A percentile compares a stretch with the other conserved stretches of the same genome.
phyloP scores from a whole-genome alignment of 2,888 invertebrate species.

The Rotaria magnacalcarata region DNA sequence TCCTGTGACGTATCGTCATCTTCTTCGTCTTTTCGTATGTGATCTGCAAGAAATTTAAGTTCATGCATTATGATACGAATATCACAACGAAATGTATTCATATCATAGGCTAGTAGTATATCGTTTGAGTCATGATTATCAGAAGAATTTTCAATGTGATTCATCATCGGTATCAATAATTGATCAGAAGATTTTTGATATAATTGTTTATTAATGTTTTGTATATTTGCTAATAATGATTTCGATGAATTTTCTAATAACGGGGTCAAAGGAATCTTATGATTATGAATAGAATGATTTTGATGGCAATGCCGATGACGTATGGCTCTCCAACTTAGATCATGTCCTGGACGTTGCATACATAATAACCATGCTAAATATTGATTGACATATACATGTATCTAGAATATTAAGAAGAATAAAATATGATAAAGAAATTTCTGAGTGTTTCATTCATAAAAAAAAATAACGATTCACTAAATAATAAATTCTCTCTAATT shows the following conservation, averaged over 20 bases:
- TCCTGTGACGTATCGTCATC: slow-evolving; percentile 37
- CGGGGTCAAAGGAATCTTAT: not conserved
- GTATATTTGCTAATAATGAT: not conserved
- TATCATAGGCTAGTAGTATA: not conserved
- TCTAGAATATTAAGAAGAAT: not conserved
- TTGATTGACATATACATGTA: slow-evolving; percentile 38
- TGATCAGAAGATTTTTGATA: not conserved
- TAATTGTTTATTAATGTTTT: not conserved
- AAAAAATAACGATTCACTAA: no score
- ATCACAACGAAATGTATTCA: slow-evolving; percentile 37
- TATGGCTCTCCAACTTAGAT: not conserved
- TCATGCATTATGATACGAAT: slow-evolving; percentile 34
- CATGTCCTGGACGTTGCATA: slow-evolving; percentile 44
- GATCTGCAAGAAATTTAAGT: slow-evolving; percentile 31
- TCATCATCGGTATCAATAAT: no score
- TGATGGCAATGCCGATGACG: not conserved
- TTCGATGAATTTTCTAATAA: not conserved
- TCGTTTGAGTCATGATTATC: not conserved
- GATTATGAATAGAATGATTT: not conserved
- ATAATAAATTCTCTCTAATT: no score
- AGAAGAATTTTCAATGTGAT: no score
- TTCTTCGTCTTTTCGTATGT: slow-evolving; percentile 43
- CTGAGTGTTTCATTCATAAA: no score
- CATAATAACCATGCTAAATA: slow-evolving; percentile 42
- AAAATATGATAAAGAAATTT: no score